These are phyloP conservation scores for Amphipyra berbera DNA, from an alignment of 2,888 invertebrate genomes.

Conservation along the genomic window DNA sequence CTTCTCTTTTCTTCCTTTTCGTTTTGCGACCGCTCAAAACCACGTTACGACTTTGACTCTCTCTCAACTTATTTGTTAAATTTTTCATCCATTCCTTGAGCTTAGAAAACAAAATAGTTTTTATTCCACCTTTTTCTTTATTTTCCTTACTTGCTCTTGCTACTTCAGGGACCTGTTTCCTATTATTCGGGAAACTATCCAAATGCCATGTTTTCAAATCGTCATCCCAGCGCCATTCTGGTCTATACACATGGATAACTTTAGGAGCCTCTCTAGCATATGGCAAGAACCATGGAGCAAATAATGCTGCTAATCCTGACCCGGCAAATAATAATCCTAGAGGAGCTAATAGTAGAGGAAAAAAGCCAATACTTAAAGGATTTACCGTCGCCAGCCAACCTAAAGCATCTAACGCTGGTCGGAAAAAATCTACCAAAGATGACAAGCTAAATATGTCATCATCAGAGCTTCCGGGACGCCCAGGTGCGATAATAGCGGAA, in stretches of 20 bases:
- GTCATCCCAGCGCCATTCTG: conserved; percentile 90
- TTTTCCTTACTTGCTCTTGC: conserved; percentile 58
- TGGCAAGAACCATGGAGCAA: conserved; percentile 92
- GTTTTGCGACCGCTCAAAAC: conserved; percentile 65
- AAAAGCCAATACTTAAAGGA: conserved; percentile 90
- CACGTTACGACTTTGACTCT: conserved; percentile 23
- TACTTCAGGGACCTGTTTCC: conserved; percentile 61
- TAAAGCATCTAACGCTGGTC: conserved; percentile 86
- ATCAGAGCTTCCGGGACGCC: conserved; percentile 74
- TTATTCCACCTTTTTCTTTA: conserved; percentile 48
- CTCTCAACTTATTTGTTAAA: conserved; percentile 63
- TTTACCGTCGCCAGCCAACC: conserved; percentile 89
- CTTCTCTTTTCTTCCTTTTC: conserved; percentile 76
- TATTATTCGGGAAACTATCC: conserved; percentile 77
- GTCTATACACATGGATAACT: conserved; percentile 78
- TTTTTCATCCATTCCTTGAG: conserved; percentile 73
- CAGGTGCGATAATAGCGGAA: conserved; percentile 72
- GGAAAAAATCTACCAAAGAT: conserved; percentile 81
- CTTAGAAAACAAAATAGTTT: conserved; percentile 68
- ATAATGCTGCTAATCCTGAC: conserved; percentile 90
- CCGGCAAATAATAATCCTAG: conserved; percentile 91
- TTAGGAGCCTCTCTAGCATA: conserved; percentile 81
- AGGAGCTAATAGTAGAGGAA: conserved; percentile 91
- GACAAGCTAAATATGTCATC: conserved; percentile 87
- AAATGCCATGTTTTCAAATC: conserved; percentile 88